Percentiles rank a stretch among this genome's conserved stretches.
phyloP scores from a whole-genome alignment of 2,888 invertebrate species.

The Junonia oenone region DNA sequence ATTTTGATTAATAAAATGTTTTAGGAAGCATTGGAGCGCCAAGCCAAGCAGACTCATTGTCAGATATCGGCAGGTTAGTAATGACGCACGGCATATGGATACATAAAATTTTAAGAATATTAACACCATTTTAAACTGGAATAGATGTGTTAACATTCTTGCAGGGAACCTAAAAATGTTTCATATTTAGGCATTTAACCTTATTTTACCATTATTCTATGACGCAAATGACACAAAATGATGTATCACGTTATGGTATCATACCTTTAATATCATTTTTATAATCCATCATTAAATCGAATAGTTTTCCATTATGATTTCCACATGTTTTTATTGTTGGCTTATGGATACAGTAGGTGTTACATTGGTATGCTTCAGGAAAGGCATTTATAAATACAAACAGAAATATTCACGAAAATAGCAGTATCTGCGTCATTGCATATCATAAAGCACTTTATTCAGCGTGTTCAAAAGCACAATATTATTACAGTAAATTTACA shows the following conservation, averaged over 20 bases:
- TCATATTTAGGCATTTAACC: background rate
- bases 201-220: background rate
- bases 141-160: background rate
- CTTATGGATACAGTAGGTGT: background rate
- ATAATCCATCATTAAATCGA: background rate
- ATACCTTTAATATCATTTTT: background rate
- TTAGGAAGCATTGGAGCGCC: constrained; percentile 50
- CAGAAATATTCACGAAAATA: constrained; percentile 18
- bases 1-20: constrained; percentile 34
- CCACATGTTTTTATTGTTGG: background rate
- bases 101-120: constrained; percentile 4
- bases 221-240: too few species aligned
- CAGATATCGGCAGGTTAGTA: constrained; percentile 61
- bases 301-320: background rate
- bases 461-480: constrained; percentile 2
- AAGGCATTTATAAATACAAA: constrained; percentile 1
- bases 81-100: constrained; percentile 2
- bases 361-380: background rate
- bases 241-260: too few species aligned
- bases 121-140: constrained; percentile 1
- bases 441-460: constrained; percentile 5
- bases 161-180: background rate
- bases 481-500: background rate
- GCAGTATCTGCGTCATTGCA: constrained; percentile 19
- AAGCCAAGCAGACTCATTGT: constrained; percentile 47